phyloP scores from a whole-genome alignment of 2,797 vertebrate genomes.

The Onychomys leucogaster region DNA sequence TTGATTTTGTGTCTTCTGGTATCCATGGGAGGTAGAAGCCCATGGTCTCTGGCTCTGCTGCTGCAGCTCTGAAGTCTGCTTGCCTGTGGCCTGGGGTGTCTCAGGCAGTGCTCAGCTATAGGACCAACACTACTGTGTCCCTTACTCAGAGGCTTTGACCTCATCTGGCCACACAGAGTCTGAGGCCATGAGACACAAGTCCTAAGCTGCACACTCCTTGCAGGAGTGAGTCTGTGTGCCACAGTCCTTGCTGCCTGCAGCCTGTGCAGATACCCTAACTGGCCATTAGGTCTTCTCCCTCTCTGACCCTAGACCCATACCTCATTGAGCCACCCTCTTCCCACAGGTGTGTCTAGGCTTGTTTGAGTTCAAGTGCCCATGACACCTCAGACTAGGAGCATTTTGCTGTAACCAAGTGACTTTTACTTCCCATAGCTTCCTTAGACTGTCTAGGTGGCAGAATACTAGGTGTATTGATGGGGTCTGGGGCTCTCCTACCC shows the following conservation, averaged over 20 bases:
- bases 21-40: neutral
- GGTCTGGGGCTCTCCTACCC: neutral
- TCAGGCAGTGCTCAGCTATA: neutral
- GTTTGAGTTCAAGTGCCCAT: neutral
- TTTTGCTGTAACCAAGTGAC: neutral
- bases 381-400: neutral
- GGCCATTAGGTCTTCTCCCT: no score
- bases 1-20: no score
- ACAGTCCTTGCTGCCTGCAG: neutral
- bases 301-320: no score
- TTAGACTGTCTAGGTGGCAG: accelerated
- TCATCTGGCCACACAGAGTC: neutral
- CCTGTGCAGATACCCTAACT: neutral
- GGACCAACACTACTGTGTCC: accelerated
- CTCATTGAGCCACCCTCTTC: neutral
- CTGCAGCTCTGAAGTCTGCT: neutral
- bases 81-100: neutral
- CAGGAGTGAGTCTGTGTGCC: neutral
- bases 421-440: neutral
- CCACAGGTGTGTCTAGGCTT: neutral
- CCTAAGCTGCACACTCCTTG: neutral
- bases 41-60: neutral
- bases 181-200: neutral
- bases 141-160: neutral
- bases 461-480: accelerated